Conservation (phyloP, 1,140 invertebrate species). For the Drosophila santomea region DNA sequence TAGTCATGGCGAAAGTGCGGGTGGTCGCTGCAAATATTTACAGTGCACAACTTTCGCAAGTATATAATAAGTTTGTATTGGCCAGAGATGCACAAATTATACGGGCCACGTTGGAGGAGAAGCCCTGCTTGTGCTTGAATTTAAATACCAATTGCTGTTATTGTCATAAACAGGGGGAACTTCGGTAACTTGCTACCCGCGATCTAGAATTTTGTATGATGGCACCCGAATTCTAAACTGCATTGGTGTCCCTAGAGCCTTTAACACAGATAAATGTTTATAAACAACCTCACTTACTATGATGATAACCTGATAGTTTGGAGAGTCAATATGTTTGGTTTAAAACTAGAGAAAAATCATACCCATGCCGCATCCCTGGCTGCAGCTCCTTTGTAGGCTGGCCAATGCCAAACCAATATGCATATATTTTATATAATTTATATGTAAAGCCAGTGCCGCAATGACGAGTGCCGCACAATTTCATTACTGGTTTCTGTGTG, state of each 20-base stretch:
- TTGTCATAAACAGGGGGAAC: neutral
- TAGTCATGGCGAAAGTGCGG: slow-evolving; percentile 33
- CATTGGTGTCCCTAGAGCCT: no score
- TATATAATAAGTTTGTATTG: slow-evolving; percentile 66
- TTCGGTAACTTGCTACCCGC: neutral
- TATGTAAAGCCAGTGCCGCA: slow-evolving; percentile 52
- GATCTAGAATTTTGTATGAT: neutral
- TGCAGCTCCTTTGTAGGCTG: slow-evolving; percentile 2
- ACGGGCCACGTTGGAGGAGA: neutral
- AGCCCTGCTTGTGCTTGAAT: slow-evolving; percentile 4
- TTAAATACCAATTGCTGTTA: slow-evolving; percentile 11
- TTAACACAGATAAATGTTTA: no score
- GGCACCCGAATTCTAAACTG: no score
- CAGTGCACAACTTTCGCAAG: slow-evolving; percentile 63
- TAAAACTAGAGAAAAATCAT: neutral
- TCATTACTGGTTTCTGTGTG: slow-evolving; percentile 57
- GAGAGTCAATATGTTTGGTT: no score
- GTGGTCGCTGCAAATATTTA: slow-evolving; percentile 66
- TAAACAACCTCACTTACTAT: no score
- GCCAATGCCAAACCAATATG: slow-evolving; percentile 21
- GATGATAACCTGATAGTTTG: no score
- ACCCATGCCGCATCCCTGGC: slow-evolving; percentile 13
- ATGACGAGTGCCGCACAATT: slow-evolving; percentile 66
- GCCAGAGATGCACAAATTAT: slow-evolving; percentile 41
- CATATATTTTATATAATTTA: slow-evolving; percentile 37